phyloP scores from a whole-genome alignment of 2,797 vertebrate species.

The Alectoris magna region DNA sequence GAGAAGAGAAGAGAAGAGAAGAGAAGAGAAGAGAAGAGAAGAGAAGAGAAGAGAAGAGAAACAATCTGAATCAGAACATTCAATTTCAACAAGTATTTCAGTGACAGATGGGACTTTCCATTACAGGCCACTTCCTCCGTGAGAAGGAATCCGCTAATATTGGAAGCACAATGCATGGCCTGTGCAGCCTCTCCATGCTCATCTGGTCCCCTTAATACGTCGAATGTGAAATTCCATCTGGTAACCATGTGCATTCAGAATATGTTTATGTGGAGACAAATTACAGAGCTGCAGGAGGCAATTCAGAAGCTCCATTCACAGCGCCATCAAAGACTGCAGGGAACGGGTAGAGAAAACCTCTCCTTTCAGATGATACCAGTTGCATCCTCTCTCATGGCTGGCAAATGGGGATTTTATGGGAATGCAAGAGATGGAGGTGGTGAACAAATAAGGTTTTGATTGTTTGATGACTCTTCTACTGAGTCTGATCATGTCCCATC shows the following conservation, averaged over 20 bases:
- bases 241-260: not conserved
- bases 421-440: not conserved
- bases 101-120: constrained; percentile 68
- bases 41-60: not conserved
- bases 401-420: not conserved
- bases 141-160: constrained; percentile 40
- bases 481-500: not conserved
- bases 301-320: not conserved
- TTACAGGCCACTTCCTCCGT: constrained; percentile 39
- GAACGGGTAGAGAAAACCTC: not conserved
- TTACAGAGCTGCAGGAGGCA: constrained; percentile 43
- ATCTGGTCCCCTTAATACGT: constrained; percentile 28
- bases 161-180: constrained; percentile 43
- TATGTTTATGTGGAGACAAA: constrained; percentile 20
- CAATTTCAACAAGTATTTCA: constrained; percentile 54
- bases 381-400: not conserved
- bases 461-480: not conserved
- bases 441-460: not conserved
- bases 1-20: no score
- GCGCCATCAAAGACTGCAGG: not conserved
- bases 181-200: constrained; percentile 41
- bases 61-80: not conserved
- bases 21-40: no score
- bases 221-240: constrained; percentile 52
- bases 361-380: not conserved